Evolutionary conservation across 1,140 invertebrate species (phyloP), one percentile per base, ranked within the genome.

Genomic region (Magallana ariakensis): DNA sequence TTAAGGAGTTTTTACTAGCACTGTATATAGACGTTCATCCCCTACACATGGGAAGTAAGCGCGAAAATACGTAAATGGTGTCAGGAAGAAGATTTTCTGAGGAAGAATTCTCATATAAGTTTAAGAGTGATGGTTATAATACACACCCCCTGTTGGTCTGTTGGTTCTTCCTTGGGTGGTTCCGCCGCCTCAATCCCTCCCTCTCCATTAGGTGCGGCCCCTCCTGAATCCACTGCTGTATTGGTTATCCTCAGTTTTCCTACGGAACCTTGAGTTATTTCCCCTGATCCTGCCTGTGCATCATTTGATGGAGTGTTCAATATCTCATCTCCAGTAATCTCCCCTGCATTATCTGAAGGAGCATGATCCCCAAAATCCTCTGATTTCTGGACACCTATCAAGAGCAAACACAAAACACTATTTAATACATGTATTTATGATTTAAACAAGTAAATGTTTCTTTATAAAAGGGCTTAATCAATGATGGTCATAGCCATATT

Each of bases 321-420:
- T 26, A 70, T 19, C 11, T 26, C 22, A 26, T 19, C 22, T 70
- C 66, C 66, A 70, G 66, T 70, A 11, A 70, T 26, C 66, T 70
- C 66, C 66, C 66, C 66, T 26, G 26, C 66, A 70, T 13, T 26
- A 22, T 70, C 22, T 70, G 66, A 9, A 11, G 22, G 10, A 46
- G 66, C 11, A 9, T 70, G 66, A 8, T 70, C 66, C 22, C 66
- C 56, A 16, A 80, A 46, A 13, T 82, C 82, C 26, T 83, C 83
- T 54, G 82, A 46, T 75, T 62, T 60, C 22, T 84, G 70, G 11
- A 70, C 66, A 70, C 66, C 66, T 70, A 70, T 3, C 13, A 5
- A 13, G 13, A 60, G 58, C 33, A 33, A 33, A 3, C 33, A 33
- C 33, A 33, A 4, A 33, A 33, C 33, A 33, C 33, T 33, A 33